Percentiles rank a stretch among this genome's conserved stretches.
Conservation (phyloP, 1,140 invertebrate species). For the Solen grandis region DNA sequence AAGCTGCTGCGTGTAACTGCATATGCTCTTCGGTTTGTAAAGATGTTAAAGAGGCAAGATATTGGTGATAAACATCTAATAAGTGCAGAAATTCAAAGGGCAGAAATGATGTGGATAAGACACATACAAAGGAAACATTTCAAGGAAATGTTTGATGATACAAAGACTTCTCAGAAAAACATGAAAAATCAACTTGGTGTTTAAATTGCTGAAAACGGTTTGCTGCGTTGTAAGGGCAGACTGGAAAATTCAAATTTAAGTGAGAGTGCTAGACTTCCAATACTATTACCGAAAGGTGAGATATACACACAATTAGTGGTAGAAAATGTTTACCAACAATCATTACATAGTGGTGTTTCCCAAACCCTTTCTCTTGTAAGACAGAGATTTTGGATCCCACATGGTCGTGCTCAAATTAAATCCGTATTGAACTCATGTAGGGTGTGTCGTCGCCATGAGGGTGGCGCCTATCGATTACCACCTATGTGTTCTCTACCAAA, state of each 20-base stretch:
- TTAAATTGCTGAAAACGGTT: background rate
- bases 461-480: constrained; percentile 10
- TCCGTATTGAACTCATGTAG: constrained; percentile 1
- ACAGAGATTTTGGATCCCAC: constrained; percentile 20
- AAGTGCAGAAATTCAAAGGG: background rate
- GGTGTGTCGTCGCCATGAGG: background rate
- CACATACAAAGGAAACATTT: constrained; percentile 4
- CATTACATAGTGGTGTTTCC: constrained; percentile 21
- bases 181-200: constrained; percentile 6
- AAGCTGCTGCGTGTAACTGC: constrained; percentile 2
- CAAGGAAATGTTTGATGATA: constrained; percentile 4
- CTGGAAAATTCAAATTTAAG: background rate
- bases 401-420: constrained; percentile 15
- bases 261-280: background rate
- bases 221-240: background rate
- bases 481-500: background rate
- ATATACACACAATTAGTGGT: constrained; percentile 11
- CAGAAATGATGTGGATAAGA: background rate
- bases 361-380: constrained; percentile 20
- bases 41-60: background rate
- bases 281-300: background rate
- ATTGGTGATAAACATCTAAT: background rate
- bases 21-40: background rate
- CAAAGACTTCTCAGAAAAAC: background rate
- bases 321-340: background rate